Percentiles rank a stretch among this genome's conserved stretches.
phyloP scores from a whole-genome alignment of 2,888 invertebrate genomes.

The Hemaris fuciformis region DNA sequence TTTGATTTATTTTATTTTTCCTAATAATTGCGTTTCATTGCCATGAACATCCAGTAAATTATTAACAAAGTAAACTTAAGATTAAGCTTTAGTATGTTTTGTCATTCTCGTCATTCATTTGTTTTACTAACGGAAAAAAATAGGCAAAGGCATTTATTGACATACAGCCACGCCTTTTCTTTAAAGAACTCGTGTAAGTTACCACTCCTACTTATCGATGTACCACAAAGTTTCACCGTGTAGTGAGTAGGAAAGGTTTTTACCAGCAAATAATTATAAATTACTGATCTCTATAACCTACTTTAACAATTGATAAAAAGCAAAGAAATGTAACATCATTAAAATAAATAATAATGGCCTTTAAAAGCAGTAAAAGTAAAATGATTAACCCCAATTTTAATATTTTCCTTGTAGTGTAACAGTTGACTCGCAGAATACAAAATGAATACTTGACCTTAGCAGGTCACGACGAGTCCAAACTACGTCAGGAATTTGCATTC shows the following conservation, averaged over 20 bases:
- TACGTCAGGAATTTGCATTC: background rate
- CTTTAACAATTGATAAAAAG: background rate
- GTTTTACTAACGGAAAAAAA: background rate
- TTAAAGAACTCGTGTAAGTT: background rate
- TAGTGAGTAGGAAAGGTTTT: no score
- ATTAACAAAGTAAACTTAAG: background rate
- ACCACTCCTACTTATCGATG: background rate
- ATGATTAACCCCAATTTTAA: background rate
- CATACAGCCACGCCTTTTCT: background rate
- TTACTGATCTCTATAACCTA: background rate
- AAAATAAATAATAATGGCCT: background rate
- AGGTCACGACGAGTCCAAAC: background rate
- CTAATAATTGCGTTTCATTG: background rate
- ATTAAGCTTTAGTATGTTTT: background rate
- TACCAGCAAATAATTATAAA: background rate
- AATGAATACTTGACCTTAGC: background rate
- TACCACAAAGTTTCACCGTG: constrained; percentile 8
- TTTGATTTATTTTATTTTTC: background rate
- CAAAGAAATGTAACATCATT: no score
- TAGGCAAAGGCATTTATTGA: background rate
- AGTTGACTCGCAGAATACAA: background rate
- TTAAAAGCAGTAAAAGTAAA: background rate
- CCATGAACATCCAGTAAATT: background rate
- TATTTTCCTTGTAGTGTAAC: background rate
- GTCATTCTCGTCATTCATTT: background rate